Conservation (phyloP, 2,797 vertebrate species). For the Myoxocephalus aenaeus region DNA sequence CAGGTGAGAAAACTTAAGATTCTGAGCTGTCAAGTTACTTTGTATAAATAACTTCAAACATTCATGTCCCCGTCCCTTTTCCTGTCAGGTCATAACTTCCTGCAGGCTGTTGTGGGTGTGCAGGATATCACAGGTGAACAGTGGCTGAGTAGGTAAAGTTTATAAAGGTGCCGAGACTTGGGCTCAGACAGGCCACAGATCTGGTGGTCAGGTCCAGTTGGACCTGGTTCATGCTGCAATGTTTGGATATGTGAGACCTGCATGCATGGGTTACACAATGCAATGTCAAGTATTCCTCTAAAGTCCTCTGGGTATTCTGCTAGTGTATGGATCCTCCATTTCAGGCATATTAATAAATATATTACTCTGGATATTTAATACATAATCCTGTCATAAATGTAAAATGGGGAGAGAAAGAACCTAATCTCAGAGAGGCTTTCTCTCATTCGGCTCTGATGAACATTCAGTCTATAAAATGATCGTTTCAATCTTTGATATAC, state of each 20-base stretch:
- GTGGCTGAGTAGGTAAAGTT: constrained; percentile 54
- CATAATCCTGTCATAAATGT: constrained; percentile 64
- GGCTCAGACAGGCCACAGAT: constrained; percentile 65
- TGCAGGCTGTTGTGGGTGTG: constrained; percentile 47
- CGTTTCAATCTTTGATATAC: constrained; percentile 79
- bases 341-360: constrained; percentile 72
- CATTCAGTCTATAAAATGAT: constrained; percentile 78
- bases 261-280: constrained; percentile 37
- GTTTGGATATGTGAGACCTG: constrained; percentile 29
- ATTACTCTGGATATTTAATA: constrained; percentile 76
- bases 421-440: constrained; percentile 76
- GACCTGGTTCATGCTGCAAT: constrained; percentile 46
- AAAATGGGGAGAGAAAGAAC: constrained; percentile 50
- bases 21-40: constrained; percentile 56
- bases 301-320: constrained; percentile 43
- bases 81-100: constrained; percentile 55
- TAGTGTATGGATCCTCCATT: constrained; percentile 55
- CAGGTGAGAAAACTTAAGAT: constrained; percentile 58
- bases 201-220: constrained; percentile 51
- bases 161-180: constrained; percentile 67
- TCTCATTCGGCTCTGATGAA: constrained; percentile 67
- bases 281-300: constrained; percentile 36
- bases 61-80: constrained; percentile 56
- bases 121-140: constrained; percentile 56
- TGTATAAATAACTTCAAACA: constrained; percentile 68